phyloP scores from a whole-genome alignment of 2,113 vertebrate genomes.

The Xiphophorus couchianus region DNA sequence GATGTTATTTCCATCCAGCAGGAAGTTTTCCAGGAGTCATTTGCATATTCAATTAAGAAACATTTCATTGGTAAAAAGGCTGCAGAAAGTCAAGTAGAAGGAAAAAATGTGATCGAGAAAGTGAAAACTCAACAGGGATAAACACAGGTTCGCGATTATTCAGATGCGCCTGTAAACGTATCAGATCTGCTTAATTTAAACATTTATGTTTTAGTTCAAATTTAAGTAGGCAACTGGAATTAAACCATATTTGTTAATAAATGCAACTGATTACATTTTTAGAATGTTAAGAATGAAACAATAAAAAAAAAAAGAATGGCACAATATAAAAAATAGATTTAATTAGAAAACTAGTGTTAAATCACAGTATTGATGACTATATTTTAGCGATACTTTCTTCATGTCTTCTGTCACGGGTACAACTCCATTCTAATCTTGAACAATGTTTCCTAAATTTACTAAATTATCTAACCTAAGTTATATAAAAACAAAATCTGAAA shows the following conservation, averaged over 20 bases:
- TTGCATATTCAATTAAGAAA: neutral
- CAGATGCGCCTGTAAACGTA: neutral
- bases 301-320: too few species aligned
- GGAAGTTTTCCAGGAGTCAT: neutral
- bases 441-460: neutral
- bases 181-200: neutral
- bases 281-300: too few species aligned
- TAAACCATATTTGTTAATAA: neutral
- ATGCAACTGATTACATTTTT: too few species aligned
- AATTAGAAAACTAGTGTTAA: too few species aligned
- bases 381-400: neutral
- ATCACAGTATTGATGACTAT: too few species aligned
- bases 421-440: too few species aligned
- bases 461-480: neutral
- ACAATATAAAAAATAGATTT: too few species aligned
- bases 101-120: neutral
- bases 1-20: too few species aligned
- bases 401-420: too few species aligned
- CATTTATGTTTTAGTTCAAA: neutral
- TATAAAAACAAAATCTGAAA: neutral
- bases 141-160: neutral
- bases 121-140: neutral
- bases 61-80: too few species aligned
- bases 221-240: neutral
- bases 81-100: neutral